phyloP scores from a whole-genome alignment of 2,888 invertebrate genomes.

The Rosalia funebris region DNA sequence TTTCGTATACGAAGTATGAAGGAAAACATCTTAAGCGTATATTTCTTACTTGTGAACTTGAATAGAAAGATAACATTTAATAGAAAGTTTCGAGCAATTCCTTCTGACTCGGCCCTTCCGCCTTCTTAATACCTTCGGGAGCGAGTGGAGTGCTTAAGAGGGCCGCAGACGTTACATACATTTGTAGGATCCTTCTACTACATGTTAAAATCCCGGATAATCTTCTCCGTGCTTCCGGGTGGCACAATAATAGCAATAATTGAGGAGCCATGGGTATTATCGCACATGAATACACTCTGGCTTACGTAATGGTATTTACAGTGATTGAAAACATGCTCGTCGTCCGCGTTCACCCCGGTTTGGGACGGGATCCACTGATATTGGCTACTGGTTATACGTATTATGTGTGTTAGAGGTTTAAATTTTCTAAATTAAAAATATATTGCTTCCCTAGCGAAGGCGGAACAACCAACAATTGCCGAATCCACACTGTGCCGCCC shows the following conservation, averaged over 20 bases:
- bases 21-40: no score
- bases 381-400: slow-evolving; percentile 38
- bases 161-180: slow-evolving; percentile 54
- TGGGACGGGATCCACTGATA: slow-evolving; percentile 34
- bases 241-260: slow-evolving; percentile 63
- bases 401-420: slow-evolving; percentile 1
- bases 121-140: background rate
- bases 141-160: slow-evolving; percentile 29
- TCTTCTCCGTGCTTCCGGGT: slow-evolving; percentile 58
- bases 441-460: background rate
- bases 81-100: no score
- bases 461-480: no score
- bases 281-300: slow-evolving; percentile 62
- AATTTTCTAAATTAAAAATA: slow-evolving; percentile 13
- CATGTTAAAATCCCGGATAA: slow-evolving; percentile 61
- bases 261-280: slow-evolving; percentile 62
- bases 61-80: no score
- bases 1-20: no score
- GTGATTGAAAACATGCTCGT: slow-evolving; percentile 63
- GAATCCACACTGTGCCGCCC: no score
- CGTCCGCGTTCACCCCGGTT: slow-evolving; percentile 47
- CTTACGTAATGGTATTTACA: slow-evolving; percentile 63
- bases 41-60: no score
- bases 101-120: no score
- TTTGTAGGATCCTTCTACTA: slow-evolving; percentile 55